These are phyloP conservation scores for Pogonocichla stellata DNA, from an alignment of 2,113 vertebrate genomes.

Conservation along the genomic window DNA sequence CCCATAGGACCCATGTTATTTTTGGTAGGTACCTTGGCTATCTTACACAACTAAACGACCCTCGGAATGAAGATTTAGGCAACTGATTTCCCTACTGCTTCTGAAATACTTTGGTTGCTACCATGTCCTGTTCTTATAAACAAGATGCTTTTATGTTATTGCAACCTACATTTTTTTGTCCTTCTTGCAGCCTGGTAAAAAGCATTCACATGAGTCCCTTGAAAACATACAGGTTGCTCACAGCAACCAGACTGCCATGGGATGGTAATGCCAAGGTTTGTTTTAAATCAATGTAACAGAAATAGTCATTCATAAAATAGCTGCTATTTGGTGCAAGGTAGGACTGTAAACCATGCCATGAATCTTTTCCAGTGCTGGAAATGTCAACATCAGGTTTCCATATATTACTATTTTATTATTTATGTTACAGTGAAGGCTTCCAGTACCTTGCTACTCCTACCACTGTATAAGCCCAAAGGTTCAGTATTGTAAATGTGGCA, in stretches of 20 bases:
- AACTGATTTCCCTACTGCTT: not conserved
- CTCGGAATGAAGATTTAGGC: not conserved
- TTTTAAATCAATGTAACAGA: not conserved
- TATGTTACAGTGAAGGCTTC: not conserved
- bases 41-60: not conserved
- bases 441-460: not conserved
- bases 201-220: not conserved
- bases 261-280: not conserved
- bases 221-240: not conserved
- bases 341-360: not conserved
- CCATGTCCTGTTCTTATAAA: not conserved
- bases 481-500: not conserved
- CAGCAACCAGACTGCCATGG: not conserved
- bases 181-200: not conserved
- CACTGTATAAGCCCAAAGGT: not conserved
- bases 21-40: not conserved
- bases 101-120: not conserved
- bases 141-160: not conserved
- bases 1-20: not conserved
- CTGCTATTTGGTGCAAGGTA: not conserved
- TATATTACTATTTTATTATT: not conserved
- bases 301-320: not conserved
- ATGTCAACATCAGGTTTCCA: not conserved
- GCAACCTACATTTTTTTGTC: not conserved
- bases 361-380: not conserved